Conservation (phyloP, 2,113 vertebrate genomes). For the Dicerorhinus sumatrensis region DNA sequence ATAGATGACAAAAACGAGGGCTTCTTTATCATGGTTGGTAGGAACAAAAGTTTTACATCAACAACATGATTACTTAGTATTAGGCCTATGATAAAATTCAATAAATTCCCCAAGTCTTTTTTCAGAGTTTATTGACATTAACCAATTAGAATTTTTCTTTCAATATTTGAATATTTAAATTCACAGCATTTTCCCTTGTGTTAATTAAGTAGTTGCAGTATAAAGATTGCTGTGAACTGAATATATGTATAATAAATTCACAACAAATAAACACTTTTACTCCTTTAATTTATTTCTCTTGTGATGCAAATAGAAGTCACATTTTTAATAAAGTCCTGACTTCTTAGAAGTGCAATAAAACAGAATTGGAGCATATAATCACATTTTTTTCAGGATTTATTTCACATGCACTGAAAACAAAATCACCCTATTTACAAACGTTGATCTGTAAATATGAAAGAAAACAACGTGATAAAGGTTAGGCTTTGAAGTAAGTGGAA, state of each 20-base stretch:
- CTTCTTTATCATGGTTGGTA: neutral
- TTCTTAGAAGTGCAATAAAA: conserved; percentile 47
- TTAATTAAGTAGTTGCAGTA: neutral
- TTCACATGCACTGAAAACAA: conserved; percentile 42
- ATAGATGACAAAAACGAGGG: neutral
- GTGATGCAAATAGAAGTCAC: conserved; percentile 7
- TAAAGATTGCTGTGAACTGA: neutral
- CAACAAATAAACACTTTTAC: neutral
- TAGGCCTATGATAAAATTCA: neutral
- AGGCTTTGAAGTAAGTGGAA: conserved; percentile 15
- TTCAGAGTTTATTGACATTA: neutral
- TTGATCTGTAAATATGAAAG: conserved; percentile 18
- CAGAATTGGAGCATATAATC: neutral
- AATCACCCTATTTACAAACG: neutral
- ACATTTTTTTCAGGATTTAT: conserved; percentile 39
- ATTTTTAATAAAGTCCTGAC: conserved; percentile 60
- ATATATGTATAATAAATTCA: conserved; percentile 1
- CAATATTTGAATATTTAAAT: conserved; percentile 28
- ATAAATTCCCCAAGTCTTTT: neutral
- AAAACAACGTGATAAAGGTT: neutral
- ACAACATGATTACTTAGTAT: neutral
- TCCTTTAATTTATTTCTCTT: conserved; percentile 23
- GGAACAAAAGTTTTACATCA: neutral
- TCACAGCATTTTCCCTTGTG: neutral
- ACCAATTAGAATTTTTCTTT: neutral